Base-by-base conservation (phyloP, 2,113 vertebrate genomes). In the Rhynchomys soricoides region DNA sequence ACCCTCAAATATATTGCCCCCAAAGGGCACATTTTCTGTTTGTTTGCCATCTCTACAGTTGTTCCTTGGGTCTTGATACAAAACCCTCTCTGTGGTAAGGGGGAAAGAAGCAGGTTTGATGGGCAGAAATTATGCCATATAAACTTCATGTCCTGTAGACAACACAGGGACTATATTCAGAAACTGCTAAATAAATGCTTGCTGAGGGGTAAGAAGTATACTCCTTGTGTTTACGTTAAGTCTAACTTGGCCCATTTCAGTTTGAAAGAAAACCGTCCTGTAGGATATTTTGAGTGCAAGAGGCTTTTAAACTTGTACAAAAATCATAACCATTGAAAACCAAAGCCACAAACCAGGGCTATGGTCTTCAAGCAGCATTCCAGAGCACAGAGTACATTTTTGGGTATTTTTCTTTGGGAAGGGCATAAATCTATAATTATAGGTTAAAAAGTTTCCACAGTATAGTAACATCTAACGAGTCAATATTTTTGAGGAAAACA, bases 11-110 rank as follows among this genome's bases (percentile, higher is more conserved):
- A 78, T 37, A 78, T 86, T 87, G 37, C 75, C 93, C 0, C 0
- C 11, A 93, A 95, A 96, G 96, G 66, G 10, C 40, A 94, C 86
- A 55, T 88, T 91, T 86, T 83, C 86, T 48, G 52, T 55, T 86
- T 96, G 91, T 75, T 97, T 79, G 59, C 75, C 31, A 0, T 87
- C 68, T 78, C 77, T 21, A 48, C 66, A 21, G 62, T 90, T 93
- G 7, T 50, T 90, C 37, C 26, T 74, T 64, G 6, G 94, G 52
- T 57, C 62, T 96, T 55, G 37, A 68, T 87, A 91, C 40, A 79
- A 93, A 91, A 57, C 16, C 15, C 48, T 83, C 62, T 86, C n/a
- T 91, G 52, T 73, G 73, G 17, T 43, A 34, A 93, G 77, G 74
- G 19, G 50, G 79, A 81, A 90, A 89, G 50, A 70, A 3, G 19